Evolutionary conservation across 2,113 vertebrate species (phyloP).

Genomic region (Climacteris rufus): DNA sequence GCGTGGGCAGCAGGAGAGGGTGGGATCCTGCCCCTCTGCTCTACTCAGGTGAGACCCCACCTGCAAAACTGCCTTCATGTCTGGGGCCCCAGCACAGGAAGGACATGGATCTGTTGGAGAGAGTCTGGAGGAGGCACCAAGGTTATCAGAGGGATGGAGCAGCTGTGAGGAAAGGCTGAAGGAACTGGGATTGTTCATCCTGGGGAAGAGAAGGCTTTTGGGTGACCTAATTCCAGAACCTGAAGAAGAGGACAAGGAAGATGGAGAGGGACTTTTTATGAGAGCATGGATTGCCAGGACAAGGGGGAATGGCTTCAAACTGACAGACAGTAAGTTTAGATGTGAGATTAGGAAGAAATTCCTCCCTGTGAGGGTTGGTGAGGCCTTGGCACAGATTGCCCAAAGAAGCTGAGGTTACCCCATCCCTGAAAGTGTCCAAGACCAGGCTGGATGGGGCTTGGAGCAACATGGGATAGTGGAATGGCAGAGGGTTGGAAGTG

Average conservation of each 20-base stretch:
- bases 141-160: not conserved
- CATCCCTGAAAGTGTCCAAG: not conserved
- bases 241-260: rapidly evolving
- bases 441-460: rapidly evolving
- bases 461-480: not conserved
- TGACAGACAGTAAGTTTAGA: not conserved
- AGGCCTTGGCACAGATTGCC: rapidly evolving
- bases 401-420: not conserved
- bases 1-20: rapidly evolving
- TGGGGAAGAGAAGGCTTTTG: not conserved
- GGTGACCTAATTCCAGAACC: rapidly evolving
- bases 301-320: not conserved
- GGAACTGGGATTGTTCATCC: not conserved
- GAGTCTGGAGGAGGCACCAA: not conserved
- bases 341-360: not conserved
- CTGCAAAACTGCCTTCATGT: not conserved
- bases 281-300: not conserved
- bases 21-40: not conserved
- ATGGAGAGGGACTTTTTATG: not conserved
- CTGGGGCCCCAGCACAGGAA: not conserved
- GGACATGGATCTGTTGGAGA: rapidly evolving
- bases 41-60: rapidly evolving
- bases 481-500: too few species aligned
- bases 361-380: not conserved
- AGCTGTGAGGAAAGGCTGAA: rapidly evolving